Evolutionary conservation across 1,140 invertebrate genomes (phyloP).

Genomic region (Ceratoteleas bidentatus): DNA sequence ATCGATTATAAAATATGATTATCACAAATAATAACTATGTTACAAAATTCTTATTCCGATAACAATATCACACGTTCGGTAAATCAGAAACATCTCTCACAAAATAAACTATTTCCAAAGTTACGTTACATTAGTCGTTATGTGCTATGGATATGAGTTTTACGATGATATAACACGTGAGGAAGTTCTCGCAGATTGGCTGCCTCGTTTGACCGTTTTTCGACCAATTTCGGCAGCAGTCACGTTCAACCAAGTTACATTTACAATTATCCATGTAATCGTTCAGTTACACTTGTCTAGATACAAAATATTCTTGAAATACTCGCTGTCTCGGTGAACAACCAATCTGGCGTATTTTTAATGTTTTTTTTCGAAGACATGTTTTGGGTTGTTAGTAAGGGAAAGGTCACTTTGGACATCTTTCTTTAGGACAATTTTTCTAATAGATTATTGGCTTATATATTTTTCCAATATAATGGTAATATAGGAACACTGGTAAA

Average conservation of each 20-base stretch:
- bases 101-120: conserved; percentile 61
- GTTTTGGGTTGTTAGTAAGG: too few relatives aligned
- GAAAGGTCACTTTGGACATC: too few relatives aligned
- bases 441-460: too few relatives aligned
- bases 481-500: too few relatives aligned
- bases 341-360: too few relatives aligned
- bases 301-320: too few relatives aligned
- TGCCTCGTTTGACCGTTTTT: not conserved
- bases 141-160: conserved; percentile 73
- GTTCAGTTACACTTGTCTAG: too few relatives aligned
- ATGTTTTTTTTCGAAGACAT: too few relatives aligned
- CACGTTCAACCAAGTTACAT: not conserved
- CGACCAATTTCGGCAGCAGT: not conserved
- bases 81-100: conserved; percentile 66
- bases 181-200: conserved; percentile 33
- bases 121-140: conserved; percentile 44
- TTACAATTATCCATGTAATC: not conserved
- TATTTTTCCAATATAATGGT: too few relatives aligned
- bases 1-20: conserved; percentile 37
- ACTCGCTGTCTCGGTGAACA: too few relatives aligned
- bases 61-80: conserved; percentile 64
- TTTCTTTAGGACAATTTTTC: too few relatives aligned
- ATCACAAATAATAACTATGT: conserved; percentile 34
- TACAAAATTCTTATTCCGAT: conserved; percentile 61
- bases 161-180: conserved; percentile 71